A percentile compares a stretch with the other conserved stretches of the same genome.
Evolutionary conservation across 1,140 invertebrate genomes (phyloP).

Genomic region (Mactra quadrangularis): DNA sequence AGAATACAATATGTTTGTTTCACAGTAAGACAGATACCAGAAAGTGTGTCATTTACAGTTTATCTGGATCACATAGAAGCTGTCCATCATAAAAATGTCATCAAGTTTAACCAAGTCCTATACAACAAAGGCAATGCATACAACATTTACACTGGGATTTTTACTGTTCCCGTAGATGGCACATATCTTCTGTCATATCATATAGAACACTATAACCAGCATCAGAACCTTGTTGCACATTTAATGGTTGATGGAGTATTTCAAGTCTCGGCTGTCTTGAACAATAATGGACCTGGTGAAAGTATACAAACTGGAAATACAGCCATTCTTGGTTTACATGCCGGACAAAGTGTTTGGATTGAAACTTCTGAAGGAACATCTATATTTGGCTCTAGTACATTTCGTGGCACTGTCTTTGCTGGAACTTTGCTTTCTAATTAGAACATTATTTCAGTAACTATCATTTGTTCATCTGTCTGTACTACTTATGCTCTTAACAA

Average conservation of each 20-base stretch:
- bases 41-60: background rate
- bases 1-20: too few species aligned
- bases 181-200: conserved; percentile 40
- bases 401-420: background rate
- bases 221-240: background rate
- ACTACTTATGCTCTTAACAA: too few species aligned
- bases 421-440: conserved; percentile 8
- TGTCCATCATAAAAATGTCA: background rate
- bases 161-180: conserved; percentile 31
- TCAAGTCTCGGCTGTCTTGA: background rate
- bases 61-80: background rate
- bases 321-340: background rate
- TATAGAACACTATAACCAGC: conserved; percentile 3
- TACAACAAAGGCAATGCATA: conserved; percentile 42
- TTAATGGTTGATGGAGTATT: background rate
- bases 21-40: too few species aligned
- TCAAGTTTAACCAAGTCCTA: conserved; percentile 19
- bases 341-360: conserved; percentile 1
- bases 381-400: background rate
- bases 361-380: background rate
- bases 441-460: too few species aligned
- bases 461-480: too few species aligned
- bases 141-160: conserved; percentile 31
- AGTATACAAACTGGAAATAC: background rate
- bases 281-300: background rate